Base-by-base conservation (phyloP, 2,113 vertebrate species). In the Chauna torquata region DNA sequence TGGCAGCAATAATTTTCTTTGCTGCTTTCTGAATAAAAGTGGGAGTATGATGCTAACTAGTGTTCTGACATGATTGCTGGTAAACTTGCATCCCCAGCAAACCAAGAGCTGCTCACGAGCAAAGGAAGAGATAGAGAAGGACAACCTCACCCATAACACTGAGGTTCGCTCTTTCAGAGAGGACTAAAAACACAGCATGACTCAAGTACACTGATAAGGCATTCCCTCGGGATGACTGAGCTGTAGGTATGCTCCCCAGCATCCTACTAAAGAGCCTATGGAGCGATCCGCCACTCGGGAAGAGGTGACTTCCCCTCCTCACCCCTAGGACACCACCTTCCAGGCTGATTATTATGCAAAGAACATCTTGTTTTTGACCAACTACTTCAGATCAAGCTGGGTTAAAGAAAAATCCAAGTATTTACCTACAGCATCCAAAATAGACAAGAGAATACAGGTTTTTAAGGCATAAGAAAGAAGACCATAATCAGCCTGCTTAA, bases 241-340 rank as follows among this genome's bases (percentile, higher is more conserved):
- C 19, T 27, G 47, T 22, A 62, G 71, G 20, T 11, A 16, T 17
- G 70, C 25, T 86, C 86, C 45, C 16, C 72, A 47, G 55, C 7
- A 11, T 15, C 40, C 83, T 55, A 38, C 55, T 38, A 20, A 32
- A 68, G 58, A 90, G 42, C 28, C 40, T 50, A 2, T 0, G 28
- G 3, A 45, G 77, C 0, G 0, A 79, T 27, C 28, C 36, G n/a
- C 58, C 20, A 2, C 2, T 17, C 1, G 1, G 59, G 50, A 78
- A 71, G 79, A 59, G 59, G 16, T 16, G 57, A 11, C 9, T 28
- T 36, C 27, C 49, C 28, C 55, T 82, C 47, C 36, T 61, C 23
- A 9, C 14, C 34, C 80, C 38, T 3, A 9, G 24, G 7, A 47
- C 30, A 59, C n/a, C 27, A 59, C n/a, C 34, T 76, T 20, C 34